A percentile compares a stretch with the other conserved stretches of the same genome.
Conservation (phyloP, 1,140 invertebrate genomes). For the Episyrphus balteatus region DNA sequence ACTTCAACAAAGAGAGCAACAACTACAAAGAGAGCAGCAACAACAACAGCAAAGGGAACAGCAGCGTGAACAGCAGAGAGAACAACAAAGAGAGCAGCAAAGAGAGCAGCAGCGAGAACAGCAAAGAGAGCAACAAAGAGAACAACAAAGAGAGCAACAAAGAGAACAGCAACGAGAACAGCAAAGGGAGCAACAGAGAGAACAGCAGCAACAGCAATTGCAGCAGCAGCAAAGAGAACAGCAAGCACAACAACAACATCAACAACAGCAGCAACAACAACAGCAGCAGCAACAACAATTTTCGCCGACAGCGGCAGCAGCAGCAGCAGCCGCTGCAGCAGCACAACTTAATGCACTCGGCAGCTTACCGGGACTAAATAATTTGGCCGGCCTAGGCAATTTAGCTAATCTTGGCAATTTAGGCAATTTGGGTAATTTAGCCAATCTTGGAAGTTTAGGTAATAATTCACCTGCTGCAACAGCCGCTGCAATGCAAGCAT, state of each 20-base stretch:
- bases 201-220: conserved; percentile 38
- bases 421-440: conserved; percentile 33
- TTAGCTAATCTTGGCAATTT: conserved; percentile 23
- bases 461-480: conserved; percentile 42
- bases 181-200: conserved; percentile 21
- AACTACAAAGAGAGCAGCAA: background rate
- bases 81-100: conserved; percentile 4
- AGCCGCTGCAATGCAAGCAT: conserved; percentile 67
- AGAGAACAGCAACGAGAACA: conserved; percentile 2
- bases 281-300: conserved; percentile 31
- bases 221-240: conserved; percentile 32
- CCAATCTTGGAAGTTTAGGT: conserved; percentile 25
- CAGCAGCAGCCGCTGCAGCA: conserved; percentile 36
- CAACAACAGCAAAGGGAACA: background rate
- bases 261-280: conserved; percentile 28
- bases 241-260: conserved; percentile 37
- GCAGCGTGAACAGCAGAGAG: background rate
- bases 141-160: conserved; percentile 1
- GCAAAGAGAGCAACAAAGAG: conserved; percentile 15
- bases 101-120: conserved; percentile 1
- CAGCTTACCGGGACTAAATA: conserved; percentile 28
- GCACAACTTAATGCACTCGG: conserved; percentile 31
- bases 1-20: conserved; percentile 4
- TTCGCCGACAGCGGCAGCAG: conserved; percentile 27
- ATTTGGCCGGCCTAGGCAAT: conserved; percentile 23